Evolutionary conservation across 2,797 vertebrate species (phyloP).

Genomic region (Tamandua tetradactyla): DNA sequence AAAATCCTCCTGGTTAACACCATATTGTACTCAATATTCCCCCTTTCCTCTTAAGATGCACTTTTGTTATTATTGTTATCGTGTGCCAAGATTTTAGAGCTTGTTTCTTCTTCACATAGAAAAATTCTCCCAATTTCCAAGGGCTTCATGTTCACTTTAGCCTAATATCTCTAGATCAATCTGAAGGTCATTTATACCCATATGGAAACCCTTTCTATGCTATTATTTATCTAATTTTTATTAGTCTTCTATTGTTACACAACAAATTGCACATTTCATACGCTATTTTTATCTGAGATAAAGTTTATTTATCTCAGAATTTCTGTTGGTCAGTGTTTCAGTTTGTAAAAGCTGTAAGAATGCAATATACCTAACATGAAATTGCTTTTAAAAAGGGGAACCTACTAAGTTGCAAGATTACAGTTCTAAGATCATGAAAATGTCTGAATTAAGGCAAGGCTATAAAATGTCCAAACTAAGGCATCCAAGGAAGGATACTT

Average conservation of each 20-base stretch:
- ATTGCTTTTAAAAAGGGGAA: too few species aligned
- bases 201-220: neutral
- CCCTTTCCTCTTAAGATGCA: neutral
- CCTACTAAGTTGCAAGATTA: too few species aligned
- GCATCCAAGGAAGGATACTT: too few species aligned
- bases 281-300: too few species aligned
- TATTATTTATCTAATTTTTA: neutral
- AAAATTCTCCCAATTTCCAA: neutral
- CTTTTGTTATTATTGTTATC: neutral
- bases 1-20: neutral
- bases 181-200: neutral
- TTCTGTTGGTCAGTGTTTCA: too few species aligned
- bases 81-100: neutral
- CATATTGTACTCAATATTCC: too few species aligned
- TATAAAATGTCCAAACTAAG: too few species aligned
- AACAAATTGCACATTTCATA: neutral
- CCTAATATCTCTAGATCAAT: neutral
- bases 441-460: too few species aligned
- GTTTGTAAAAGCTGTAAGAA: too few species aligned
- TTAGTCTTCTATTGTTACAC: neutral
- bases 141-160: fast-evolving
- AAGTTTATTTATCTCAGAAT: neutral
- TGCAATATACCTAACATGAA: too few species aligned
- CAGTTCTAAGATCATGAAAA: too few species aligned
- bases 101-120: neutral